Base-by-base conservation (phyloP, 2,888 invertebrate genomes). In the Ormia ochracea region DNA sequence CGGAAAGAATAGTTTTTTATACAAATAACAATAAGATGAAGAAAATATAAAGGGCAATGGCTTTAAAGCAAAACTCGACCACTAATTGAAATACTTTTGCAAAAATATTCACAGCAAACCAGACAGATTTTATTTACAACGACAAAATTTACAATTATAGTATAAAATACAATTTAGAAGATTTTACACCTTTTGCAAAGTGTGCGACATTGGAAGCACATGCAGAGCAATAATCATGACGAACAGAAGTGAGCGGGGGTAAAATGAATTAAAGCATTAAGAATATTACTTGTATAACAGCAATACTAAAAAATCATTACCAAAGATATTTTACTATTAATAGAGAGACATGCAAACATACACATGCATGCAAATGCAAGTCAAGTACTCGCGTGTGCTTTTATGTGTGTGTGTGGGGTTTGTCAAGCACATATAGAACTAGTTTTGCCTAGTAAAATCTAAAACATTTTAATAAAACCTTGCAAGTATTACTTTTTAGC, bases 271-370 rank as follows among this genome's bases (percentile, higher is more conserved):
- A 76, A 73, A 68, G 74, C 66, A 74, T 66, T 66, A 75, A 78
- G 70, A 74, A 74, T 70, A 69, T 74, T 65, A 56, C 73, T 69
- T 69, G 73, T 69, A 77, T 50, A 69, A 80, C 61, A 78, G 66
- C 70, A 81, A 33, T 61, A 65, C 38, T 83, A 81, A 83, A 82
- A 83, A 82, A 80, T 79, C 72, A 82, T 79, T 82, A 76, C 81
- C 50, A 73, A 66, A 81, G 81, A 81, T 81, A 81, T 81, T 83
- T 82, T 78, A 79, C 82, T 80, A 76, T 63, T 36, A 65, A 43
- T 14, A 61, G 23, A 72, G 33, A 33, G 21, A 56, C 52, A 52
- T 9, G 19, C 38, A 28, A 4, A 41, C 2, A 36, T 6, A 38
- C 28, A 17, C 21, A 36, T 12, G 12, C 19, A 36, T n/a, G 38